These are phyloP conservation scores for Ictalurus punctatus DNA, from an alignment of 2,113 vertebrate genomes.

Conservation along the genomic window DNA sequence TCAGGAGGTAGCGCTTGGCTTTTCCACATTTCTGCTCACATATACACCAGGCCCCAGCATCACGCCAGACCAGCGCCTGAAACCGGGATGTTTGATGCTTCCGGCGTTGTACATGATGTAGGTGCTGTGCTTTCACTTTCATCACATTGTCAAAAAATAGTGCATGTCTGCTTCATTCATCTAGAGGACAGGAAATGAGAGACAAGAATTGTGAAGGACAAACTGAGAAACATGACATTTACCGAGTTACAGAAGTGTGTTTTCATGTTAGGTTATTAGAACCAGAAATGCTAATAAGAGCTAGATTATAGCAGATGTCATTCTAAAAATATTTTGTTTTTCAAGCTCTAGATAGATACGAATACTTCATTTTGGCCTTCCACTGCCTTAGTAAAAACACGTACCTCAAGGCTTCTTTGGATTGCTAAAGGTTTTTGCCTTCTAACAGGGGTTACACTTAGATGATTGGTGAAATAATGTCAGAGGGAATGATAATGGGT, in stretches of 20 bases:
- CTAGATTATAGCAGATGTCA: not conserved
- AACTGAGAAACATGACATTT: not conserved
- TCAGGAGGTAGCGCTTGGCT: slow-evolving; percentile 56
- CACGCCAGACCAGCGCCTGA: slow-evolving; percentile 11
- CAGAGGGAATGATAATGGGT: slow-evolving; percentile 32
- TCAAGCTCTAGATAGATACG: not conserved
- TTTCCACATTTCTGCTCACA: slow-evolving; percentile 63
- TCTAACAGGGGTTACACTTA: not conserved
- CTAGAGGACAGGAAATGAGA: too few relatives aligned
- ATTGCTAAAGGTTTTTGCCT: too few relatives aligned
- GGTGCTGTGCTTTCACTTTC: not conserved
- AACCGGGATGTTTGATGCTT: not conserved
- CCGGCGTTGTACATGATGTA: slow-evolving; percentile 71
- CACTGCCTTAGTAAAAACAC: not conserved
- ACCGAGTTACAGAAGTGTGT: not conserved
- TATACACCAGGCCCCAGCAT: slow-evolving; percentile 70
- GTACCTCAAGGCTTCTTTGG: not conserved
- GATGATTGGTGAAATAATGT: not conserved
- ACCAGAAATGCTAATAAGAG: not conserved
- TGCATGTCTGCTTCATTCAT: too few relatives aligned
- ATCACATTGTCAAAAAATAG: too few relatives aligned
- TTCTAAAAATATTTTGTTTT: not conserved
- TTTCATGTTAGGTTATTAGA: not conserved
- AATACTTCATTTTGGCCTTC: not conserved
- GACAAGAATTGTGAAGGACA: not conserved